Conservation (phyloP, 2,113 vertebrate genomes). For the Eira barbara region DNA sequence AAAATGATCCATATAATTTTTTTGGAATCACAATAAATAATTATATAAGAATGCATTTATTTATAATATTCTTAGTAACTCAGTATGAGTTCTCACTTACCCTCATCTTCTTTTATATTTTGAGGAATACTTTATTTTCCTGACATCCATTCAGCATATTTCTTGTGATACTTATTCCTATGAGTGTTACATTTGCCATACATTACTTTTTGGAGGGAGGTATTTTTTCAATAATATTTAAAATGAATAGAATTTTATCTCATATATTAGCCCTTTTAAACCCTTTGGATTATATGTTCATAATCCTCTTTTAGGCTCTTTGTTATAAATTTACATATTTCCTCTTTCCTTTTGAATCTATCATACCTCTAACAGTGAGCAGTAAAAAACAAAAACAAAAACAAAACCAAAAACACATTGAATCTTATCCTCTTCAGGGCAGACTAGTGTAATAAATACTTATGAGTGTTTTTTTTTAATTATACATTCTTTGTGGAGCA, state of each 20-base stretch:
- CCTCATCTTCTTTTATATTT: not conserved
- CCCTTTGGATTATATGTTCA: not conserved
- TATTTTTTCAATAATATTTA: not conserved
- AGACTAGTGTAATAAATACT: not conserved
- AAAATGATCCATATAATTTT: not conserved
- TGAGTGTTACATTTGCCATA: not conserved
- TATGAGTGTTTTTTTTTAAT: not conserved
- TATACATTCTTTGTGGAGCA: not conserved
- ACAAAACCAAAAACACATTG: not conserved
- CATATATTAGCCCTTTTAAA: not conserved
- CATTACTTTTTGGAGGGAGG: not conserved
- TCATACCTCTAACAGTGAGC: not conserved
- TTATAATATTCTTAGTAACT: not conserved
- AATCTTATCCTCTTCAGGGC: not conserved
- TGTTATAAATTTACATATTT: not conserved
- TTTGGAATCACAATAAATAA: not conserved
- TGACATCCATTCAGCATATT: not conserved
- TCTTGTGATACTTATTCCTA: not conserved
- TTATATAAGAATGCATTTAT: not conserved
- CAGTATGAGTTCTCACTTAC: not conserved
- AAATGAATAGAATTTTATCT: not conserved
- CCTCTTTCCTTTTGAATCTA: not conserved
- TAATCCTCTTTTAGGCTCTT: not conserved
- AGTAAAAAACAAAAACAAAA: not conserved
- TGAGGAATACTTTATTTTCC: not conserved